Evolutionary conservation across 2,797 vertebrate species (phyloP).

Genomic region (Halcyon smyrnensis): DNA sequence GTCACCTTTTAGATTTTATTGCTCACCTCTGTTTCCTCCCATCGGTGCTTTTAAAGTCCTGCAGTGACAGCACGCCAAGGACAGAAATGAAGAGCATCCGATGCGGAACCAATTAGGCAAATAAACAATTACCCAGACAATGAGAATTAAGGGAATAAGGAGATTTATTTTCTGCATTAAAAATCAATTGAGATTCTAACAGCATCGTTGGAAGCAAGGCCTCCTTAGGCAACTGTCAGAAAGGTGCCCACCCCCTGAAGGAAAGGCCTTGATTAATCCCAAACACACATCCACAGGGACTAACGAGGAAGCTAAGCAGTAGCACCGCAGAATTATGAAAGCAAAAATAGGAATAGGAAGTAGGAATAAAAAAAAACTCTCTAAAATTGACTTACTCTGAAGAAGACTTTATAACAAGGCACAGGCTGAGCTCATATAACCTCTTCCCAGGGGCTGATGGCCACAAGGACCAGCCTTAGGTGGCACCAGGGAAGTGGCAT

Average conservation of each 20-base stretch:
- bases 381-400: neutral
- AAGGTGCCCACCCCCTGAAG: neutral
- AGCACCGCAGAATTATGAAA: neutral
- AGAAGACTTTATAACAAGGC: neutral
- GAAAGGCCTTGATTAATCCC: constrained; percentile 24
- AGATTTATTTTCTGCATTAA: constrained; percentile 28
- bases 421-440: neutral
- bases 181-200: constrained; percentile 15
- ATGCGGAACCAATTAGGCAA: constrained; percentile 74
- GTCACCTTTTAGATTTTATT: constrained; percentile 52
- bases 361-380: neutral
- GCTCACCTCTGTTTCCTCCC: constrained; percentile 30
- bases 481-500: neutral
- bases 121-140: constrained; percentile 67
- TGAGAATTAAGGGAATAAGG: constrained; percentile 26
- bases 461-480: neutral
- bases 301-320: neutral
- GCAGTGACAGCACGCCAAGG: constrained; percentile 58
- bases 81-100: constrained; percentile 55
- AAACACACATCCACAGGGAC: neutral
- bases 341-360: neutral
- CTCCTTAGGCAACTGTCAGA: constrained; percentile 32
- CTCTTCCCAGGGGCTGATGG: neutral
- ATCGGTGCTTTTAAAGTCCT: neutral
- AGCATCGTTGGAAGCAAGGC: neutral